Base-by-base conservation (phyloP, 2,113 vertebrate genomes). In the Nymphicus hollandicus region DNA sequence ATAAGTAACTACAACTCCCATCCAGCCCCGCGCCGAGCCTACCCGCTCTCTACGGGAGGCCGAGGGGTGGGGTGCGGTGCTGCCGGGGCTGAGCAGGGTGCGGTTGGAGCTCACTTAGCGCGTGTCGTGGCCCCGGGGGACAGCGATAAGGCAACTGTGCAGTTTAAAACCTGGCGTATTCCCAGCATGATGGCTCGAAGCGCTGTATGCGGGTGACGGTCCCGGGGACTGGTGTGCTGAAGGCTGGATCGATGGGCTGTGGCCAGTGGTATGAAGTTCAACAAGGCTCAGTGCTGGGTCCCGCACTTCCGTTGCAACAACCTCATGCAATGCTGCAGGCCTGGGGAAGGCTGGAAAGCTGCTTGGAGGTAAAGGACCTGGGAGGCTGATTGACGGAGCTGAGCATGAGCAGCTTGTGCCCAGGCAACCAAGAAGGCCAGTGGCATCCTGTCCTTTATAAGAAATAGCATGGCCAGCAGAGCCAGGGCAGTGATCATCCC, bases 91-190 rank as follows among this genome's bases (percentile, higher is more conserved):
- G 24, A 16, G 35, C 17, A 35, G 35, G 60, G 5, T 25, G 55
- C 0, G 0, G 9, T 20, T 35, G 22, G 22, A 16, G 33, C 35
- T 61, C 3, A 7, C 10, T 24, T 61, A 24, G 10, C 7, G 5
- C 5, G 17, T 20, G 24, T 5, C 9, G 2, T 9, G 2, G 33
- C 33, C 6, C 7, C 5, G 18, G 29, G 3, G 9, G 13, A 24
- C 10, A 6, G 27, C 4, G 13, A 6, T 3, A 12, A 4, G 20
- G 4, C 0, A 17, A 16, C 5, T 0, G n/a, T 1, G 47, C 1
- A 3, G 0, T 1, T 1, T 1, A 0, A 3, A 7, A 18, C 6
- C 8, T 1, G 4, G 5, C 1, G 14, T 2, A 12, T 16, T 1
- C 2, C 0, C 14, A 0, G 4, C 13, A 17, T 17, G n/a, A 17